Percentiles rank a stretch among this genome's conserved stretches.
Conservation (phyloP, 2,797 vertebrate genomes). For the Epinephelus malabaricus region DNA sequence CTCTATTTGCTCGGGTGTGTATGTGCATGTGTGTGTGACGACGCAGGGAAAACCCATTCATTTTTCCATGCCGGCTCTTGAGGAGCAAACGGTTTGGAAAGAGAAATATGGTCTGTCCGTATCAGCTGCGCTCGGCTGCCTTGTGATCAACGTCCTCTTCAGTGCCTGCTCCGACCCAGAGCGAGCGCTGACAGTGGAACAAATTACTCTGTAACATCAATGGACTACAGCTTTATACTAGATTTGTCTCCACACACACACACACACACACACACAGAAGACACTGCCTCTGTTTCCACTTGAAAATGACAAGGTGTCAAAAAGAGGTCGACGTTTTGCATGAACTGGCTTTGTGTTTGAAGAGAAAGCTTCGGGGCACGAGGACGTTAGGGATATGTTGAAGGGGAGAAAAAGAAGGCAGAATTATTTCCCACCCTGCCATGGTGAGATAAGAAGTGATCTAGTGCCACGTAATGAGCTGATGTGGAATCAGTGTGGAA, state of each 20-base stretch:
- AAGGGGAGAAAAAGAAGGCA: not conserved
- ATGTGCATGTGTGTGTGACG: constrained; percentile 14
- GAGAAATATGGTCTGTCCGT: constrained; percentile 36
- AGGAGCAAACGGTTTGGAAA: constrained; percentile 17
- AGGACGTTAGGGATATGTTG: constrained; percentile 8
- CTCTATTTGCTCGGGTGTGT: constrained; percentile 8
- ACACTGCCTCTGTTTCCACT: constrained; percentile 25
- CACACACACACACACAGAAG: not conserved
- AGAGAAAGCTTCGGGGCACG: constrained; percentile 16
- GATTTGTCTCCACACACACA: constrained; percentile 30
- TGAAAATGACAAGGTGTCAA: constrained; percentile 35
- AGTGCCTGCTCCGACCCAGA: constrained; percentile 18
- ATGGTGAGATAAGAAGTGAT: constrained; percentile 59
- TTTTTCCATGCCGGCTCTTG: constrained; percentile 33
- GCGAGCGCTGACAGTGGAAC: constrained; percentile 50
- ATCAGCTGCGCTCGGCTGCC: constrained; percentile 26
- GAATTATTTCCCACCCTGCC: constrained; percentile 51
- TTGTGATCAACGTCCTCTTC: constrained; percentile 51
- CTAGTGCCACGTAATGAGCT: constrained; percentile 61
- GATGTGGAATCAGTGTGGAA: constrained; percentile 62
- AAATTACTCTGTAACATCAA: constrained; percentile 56
- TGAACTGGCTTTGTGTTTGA: constrained; percentile 24
- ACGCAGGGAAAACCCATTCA: constrained; percentile 15
- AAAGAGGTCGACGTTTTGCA: constrained; percentile 40
- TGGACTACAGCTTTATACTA: constrained; percentile 40